A percentile compares a stretch with the other conserved stretches of the same genome.
Conservation (phyloP, 2,797 vertebrate species). For the Coregonus suidteri region DNA sequence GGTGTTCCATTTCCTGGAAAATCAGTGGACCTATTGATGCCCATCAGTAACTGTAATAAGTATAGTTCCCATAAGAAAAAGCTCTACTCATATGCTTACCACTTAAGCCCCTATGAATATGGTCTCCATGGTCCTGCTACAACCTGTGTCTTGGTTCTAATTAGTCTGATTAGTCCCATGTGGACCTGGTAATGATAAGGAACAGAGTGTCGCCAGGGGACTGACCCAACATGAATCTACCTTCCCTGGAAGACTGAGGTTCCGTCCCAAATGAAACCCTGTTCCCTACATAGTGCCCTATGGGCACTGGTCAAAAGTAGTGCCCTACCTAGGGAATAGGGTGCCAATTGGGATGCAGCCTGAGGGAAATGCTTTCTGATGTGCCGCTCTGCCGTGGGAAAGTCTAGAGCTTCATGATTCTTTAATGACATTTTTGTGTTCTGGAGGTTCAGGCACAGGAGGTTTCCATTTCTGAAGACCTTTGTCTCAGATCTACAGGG, state of each 20-base stretch:
- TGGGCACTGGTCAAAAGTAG: no score
- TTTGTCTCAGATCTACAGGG: background rate
- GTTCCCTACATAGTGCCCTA: no score
- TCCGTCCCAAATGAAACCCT: no score
- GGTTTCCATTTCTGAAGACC: slow-evolving; percentile 22
- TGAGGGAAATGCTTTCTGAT: slow-evolving; percentile 11
- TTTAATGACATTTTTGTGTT: slow-evolving; percentile 19
- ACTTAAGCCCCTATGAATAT: background rate
- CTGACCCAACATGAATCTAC: slow-evolving; percentile 11
- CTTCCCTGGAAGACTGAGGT: no score
- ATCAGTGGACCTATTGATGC: background rate
- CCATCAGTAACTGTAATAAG: background rate
- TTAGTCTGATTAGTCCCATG: background rate
- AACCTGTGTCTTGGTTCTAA: background rate
- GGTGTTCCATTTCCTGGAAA: background rate
- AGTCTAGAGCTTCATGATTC: slow-evolving; percentile 14
- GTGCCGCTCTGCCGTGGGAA: slow-evolving; percentile 16
- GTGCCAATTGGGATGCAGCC: no score
- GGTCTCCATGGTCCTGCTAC: background rate
- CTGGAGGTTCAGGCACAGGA: slow-evolving; percentile 11
- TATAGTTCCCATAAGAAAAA: background rate
- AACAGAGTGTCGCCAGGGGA: background rate
- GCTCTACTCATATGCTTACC: background rate
- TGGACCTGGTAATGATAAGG: background rate
- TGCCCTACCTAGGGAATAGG: no score